phyloP scores from a whole-genome alignment of 2,113 vertebrate species.

The Heterotis niloticus region DNA sequence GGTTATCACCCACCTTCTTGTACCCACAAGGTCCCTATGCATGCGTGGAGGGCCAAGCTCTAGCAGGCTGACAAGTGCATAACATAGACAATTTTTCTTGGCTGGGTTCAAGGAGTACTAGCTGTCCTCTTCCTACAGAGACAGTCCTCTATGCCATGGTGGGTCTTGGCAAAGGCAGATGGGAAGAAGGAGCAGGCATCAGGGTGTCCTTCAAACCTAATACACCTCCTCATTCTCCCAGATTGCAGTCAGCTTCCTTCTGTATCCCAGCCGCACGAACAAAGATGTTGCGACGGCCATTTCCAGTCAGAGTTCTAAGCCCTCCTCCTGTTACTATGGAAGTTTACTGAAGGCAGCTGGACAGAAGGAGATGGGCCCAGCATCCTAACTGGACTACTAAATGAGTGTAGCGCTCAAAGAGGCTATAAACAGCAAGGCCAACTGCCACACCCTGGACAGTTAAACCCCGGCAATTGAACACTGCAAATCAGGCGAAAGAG shows the following conservation, averaged over 20 bases:
- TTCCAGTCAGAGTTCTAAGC: background rate
- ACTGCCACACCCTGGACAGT: background rate
- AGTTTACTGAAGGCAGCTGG: background rate
- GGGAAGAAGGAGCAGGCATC: background rate
- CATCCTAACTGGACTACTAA: background rate
- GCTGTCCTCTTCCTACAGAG: background rate
- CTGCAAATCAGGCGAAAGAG: background rate
- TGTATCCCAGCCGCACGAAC: constrained; percentile 1
- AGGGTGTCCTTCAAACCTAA: too few relatives aligned
- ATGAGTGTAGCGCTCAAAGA: background rate
- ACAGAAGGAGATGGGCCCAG: background rate
- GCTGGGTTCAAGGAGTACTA: too few relatives aligned
- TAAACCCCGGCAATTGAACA: background rate
- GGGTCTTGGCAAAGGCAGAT: background rate
- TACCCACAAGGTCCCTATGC: background rate
- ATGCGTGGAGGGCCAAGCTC: background rate
- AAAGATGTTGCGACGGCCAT: background rate
- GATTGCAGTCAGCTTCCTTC: background rate
- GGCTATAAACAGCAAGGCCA: background rate
- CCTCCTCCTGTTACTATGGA: background rate
- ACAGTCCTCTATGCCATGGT: background rate
- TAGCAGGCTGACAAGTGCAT: background rate
- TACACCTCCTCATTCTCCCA: background rate
- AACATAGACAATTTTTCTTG: background rate
- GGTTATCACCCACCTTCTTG: constrained; percentile 2